Conservation (phyloP, 2,797 vertebrate genomes). For the Thunnus albacares region DNA sequence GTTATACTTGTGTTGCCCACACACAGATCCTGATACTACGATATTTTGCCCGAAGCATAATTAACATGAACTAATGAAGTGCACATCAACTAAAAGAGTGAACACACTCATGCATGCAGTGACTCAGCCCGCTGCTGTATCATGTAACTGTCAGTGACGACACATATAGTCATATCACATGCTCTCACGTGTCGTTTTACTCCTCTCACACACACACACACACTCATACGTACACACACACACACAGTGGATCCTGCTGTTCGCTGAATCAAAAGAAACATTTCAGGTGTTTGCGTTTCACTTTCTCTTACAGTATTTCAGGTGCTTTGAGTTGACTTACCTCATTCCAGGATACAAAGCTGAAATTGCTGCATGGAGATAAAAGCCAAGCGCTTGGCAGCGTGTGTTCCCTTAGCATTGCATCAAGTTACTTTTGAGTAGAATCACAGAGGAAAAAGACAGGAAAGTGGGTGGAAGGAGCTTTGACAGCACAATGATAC, state of each 20-base stretch:
- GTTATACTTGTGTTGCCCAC: neutral
- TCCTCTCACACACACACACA: neutral
- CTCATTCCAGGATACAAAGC: neutral
- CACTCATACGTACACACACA: neutral
- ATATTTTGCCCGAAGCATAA: conserved; percentile 17
- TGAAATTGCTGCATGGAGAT: neutral
- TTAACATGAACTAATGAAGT: conserved; percentile 42
- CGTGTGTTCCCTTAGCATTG: neutral
- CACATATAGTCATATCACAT: conserved; percentile 9
- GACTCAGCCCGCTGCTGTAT: conserved; percentile 48
- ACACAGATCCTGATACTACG: neutral
- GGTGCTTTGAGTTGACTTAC: neutral
- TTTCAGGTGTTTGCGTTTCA: conserved; percentile 1
- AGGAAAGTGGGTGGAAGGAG: conserved; percentile 31
- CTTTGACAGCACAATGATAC: conserved; percentile 34
- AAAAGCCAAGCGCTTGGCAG: neutral
- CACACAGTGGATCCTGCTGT: neutral
- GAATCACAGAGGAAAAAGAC: conserved; percentile 20
- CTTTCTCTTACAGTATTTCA: conserved; percentile 1
- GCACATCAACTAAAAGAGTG: conserved; percentile 19
- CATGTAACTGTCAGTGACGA: conserved; percentile 26
- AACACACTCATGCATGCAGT: conserved; percentile 22
- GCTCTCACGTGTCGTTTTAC: neutral
- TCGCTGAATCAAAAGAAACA: neutral
- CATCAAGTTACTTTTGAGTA: conserved; percentile 14